phyloP scores from a whole-genome alignment of 1,140 invertebrate genomes.

The Microplitis mediator region DNA sequence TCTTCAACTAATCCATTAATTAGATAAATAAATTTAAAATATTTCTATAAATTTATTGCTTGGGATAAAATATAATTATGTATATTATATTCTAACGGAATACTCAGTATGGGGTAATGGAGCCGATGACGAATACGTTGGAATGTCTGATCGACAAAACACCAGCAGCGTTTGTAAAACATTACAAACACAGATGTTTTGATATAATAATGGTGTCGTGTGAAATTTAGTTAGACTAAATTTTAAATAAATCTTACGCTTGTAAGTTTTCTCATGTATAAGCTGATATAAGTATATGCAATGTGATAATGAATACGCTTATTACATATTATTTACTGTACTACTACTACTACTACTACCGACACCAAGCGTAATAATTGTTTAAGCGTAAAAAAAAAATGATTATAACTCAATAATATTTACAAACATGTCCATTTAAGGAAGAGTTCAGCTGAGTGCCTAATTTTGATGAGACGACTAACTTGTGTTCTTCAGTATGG shows the following conservation, averaged over 20 bases:
- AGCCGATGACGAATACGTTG: too few species aligned
- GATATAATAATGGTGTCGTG: constrained; percentile 8
- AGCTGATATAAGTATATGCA: too few species aligned
- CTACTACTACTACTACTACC: too few species aligned
- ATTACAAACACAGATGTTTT: background rate
- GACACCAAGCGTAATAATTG: background rate
- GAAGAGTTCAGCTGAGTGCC: constrained; percentile 38
- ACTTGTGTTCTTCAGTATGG: constrained; percentile 11
- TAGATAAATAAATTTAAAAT: too few species aligned
- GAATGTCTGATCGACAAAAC: too few species aligned
- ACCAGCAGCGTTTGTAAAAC: background rate
- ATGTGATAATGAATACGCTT: too few species aligned
- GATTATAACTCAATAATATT: constrained; percentile 38
- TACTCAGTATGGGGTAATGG: too few species aligned
- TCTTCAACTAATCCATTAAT: too few species aligned
- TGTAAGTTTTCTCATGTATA: background rate
- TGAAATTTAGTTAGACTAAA: constrained; percentile 5
- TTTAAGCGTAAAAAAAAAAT: background rate
- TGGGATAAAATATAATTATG: too few species aligned
- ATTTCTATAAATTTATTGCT: too few species aligned
- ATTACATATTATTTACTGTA: too few species aligned
- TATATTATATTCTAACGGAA: too few species aligned
- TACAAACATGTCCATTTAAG: constrained; percentile 57
- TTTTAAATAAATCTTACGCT: background rate
- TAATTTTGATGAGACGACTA: constrained; percentile 41